Evolutionary conservation across 1,140 invertebrate species (phyloP).

Genomic region (Calliopsis andreniformis): DNA sequence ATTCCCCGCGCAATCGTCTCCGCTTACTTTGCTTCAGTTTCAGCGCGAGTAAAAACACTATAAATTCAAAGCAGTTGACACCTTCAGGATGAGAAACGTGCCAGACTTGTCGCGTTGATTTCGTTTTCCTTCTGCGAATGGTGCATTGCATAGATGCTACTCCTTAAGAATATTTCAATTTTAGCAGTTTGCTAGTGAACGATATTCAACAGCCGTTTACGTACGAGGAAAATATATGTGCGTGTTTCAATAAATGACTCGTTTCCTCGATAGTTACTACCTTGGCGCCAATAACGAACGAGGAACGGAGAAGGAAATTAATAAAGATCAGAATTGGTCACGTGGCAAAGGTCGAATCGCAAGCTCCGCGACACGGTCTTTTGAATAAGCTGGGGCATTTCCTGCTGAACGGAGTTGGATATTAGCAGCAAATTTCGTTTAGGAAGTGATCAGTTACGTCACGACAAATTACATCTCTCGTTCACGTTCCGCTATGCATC

Average conservation of each 20-base stretch:
- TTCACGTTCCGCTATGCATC: neutral
- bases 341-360: neutral
- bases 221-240: conserved; percentile 2
- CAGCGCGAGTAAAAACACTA: conserved; percentile 9
- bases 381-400: no score
- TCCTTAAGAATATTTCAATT: conserved; percentile 6
- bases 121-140: neutral
- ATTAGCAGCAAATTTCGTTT: neutral
- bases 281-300: neutral
- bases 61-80: conserved; percentile 26
- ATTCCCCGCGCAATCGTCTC: neutral
- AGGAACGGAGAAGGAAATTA: neutral
- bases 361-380: neutral
- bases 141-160: neutral
- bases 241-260: neutral
- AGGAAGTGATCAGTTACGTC: neutral
- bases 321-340: conserved; percentile 6
- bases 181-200: neutral
- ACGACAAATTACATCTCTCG: neutral
- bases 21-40: conserved; percentile 17
- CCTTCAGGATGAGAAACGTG: conserved; percentile 20
- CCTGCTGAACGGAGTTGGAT: no score
- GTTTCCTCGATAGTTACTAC: neutral
- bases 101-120: conserved; percentile 14
- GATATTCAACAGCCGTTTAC: neutral